Base-by-base conservation (phyloP, 2,888 invertebrate genomes). In the Hydrotaea diabolus region DNA sequence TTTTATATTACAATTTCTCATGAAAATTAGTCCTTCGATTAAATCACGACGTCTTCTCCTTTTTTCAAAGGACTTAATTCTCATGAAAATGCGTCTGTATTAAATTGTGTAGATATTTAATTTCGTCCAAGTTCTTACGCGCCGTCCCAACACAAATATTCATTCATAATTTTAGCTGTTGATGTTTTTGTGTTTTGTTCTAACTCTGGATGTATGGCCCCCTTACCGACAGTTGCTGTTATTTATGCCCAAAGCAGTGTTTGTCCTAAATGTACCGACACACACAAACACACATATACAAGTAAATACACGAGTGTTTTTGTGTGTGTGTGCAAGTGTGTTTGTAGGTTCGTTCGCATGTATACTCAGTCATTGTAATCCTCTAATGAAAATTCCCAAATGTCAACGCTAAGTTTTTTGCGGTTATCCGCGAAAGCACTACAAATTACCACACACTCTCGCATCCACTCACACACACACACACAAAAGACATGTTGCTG, bases 341-440 rank as follows among this genome's bases (percentile, higher is more conserved):
- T 69, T 4, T 66, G 71, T 46, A 46, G n/a, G 71, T 71, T 5
- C 17, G 21, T 17, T 23, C 36, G 17, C 13, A 36, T 73, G 55
- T 57, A 19, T 57, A 36, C 23, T 39, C 8, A 55, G 36, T 36
- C 57, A 55, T 73, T 73, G 55, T 77, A 79, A 79, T 62, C 78
- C 73, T 73, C 79, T 79, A 73, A 79, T 79, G 79, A 79, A 79
- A 66, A 78, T 78, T 78, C 72, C 72, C 78, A 78, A 78, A 73
- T 79, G 79, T 79, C 79, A 79, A 64, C 79, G 79, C 79, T 62
- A 73, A 79, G 73, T 79, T 79, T 53, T 69, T 69, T 79, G 73
- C 46, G 79, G 79, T 79, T 64, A 36, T 46, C 66, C 64, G 55
- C 79, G 49, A 39, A 79, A 79, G 66, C 64, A 73, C 72, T 59